Evolutionary conservation across 1,140 invertebrate genomes (phyloP).

Genomic region (Metaphire vulgaris): DNA sequence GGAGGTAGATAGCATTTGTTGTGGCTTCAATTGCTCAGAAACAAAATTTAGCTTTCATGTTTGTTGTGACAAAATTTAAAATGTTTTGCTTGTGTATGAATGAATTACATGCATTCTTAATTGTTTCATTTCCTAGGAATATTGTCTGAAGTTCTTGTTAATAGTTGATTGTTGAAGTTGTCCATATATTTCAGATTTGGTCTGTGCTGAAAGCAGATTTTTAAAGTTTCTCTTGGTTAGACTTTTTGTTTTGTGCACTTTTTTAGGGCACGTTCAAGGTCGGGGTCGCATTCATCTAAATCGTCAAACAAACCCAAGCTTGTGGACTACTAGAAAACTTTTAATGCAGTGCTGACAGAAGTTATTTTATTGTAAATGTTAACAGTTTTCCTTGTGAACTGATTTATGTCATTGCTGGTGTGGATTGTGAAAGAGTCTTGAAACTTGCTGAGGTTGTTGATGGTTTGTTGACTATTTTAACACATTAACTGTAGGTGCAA

Average conservation of each 20-base stretch:
- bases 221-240: background rate
- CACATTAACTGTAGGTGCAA: no score
- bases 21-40: background rate
- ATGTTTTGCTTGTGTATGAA: background rate
- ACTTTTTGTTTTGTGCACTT: background rate
- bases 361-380: no score
- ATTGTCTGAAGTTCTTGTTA: background rate
- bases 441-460: no score
- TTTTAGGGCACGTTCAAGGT: background rate
- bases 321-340: background rate
- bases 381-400: no score
- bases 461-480: no score
- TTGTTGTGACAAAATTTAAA: background rate
- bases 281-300: background rate
- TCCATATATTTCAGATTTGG: background rate
- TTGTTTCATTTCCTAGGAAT: background rate
- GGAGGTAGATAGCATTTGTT: no score
- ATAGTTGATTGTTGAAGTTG: background rate
- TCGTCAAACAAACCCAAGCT: background rate
- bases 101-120: background rate
- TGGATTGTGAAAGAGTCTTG: no score
- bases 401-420: no score
- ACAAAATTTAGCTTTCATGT: background rate
- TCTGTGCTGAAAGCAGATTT: background rate
- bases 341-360: constrained; percentile 40